phyloP scores from a whole-genome alignment of 2,113 vertebrate species.

The Alethe castanea region DNA sequence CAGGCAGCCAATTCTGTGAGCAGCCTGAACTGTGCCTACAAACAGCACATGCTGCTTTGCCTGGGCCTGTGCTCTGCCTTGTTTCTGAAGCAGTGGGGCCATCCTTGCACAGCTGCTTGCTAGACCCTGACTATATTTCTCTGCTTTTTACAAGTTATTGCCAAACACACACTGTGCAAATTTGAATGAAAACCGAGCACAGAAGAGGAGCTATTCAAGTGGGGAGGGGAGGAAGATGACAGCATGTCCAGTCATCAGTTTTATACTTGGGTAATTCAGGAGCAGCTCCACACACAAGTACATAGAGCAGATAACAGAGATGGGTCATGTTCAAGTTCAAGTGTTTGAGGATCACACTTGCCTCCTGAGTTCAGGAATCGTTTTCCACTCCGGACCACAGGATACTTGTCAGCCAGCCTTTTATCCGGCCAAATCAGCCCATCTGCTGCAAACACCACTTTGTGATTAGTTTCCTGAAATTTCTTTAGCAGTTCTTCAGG shows the following conservation, averaged over 20 bases:
- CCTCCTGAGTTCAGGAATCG: slow-evolving; percentile 97
- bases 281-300: neutral
- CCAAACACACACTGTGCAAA: neutral
- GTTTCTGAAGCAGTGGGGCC: neutral
- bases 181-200: neutral
- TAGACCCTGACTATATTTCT: neutral
- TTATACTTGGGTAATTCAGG: neutral
- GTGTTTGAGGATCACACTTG: slow-evolving; percentile 47
- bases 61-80: neutral
- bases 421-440: slow-evolving; percentile 93
- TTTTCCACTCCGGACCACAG: slow-evolving; percentile 88
- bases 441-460: slow-evolving; percentile 91
- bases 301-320: neutral
- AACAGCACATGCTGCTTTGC: neutral
- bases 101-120: neutral
- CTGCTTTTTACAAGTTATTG: neutral
- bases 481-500: slow-evolving; percentile 92
- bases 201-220: neutral
- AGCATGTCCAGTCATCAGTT: neutral
- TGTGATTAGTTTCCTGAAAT: slow-evolving; percentile 89
- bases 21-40: neutral
- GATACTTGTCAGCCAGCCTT: slow-evolving; percentile 88
- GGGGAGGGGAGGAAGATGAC: neutral
- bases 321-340: neutral
- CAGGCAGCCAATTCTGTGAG: neutral